A percentile compares a stretch with the other conserved stretches of the same genome.
These are phyloP conservation scores for Pyrrhia umbra DNA, from an alignment of 2,888 invertebrate genomes.

Conservation along the genomic window DNA sequence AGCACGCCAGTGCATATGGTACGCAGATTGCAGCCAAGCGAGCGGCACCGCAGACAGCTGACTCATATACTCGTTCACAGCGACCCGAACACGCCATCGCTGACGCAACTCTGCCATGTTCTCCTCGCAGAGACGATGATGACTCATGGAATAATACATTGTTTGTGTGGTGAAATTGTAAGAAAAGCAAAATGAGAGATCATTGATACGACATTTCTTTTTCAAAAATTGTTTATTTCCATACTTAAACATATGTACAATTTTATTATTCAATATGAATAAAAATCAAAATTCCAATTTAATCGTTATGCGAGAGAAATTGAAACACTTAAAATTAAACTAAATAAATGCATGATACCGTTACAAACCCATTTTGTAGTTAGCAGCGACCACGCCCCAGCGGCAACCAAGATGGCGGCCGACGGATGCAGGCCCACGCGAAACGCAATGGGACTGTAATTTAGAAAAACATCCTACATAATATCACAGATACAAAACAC, in stretches of 20 bases:
- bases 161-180: slow-evolving; percentile 84
- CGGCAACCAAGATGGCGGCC: slow-evolving; percentile 91
- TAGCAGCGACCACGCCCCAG: slow-evolving; percentile 90
- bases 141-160: slow-evolving; percentile 90
- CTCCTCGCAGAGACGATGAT: slow-evolving; percentile 81
- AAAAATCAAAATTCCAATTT: slow-evolving; percentile 85
- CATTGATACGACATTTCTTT: slow-evolving; percentile 75
- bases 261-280: slow-evolving; percentile 89
- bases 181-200: slow-evolving; percentile 73
- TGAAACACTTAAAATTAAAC: slow-evolving; percentile 81
- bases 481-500: slow-evolving; percentile 87
- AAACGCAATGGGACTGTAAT: slow-evolving; percentile 90
- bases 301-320: slow-evolving; percentile 81
- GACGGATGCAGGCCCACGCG: slow-evolving; percentile 90
- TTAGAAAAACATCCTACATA: slow-evolving; percentile 89
- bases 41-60: slow-evolving; percentile 67
- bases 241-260: slow-evolving; percentile 90
- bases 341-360: slow-evolving; percentile 88
- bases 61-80: slow-evolving; percentile 73
- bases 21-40: slow-evolving; percentile 60
- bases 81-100: slow-evolving; percentile 72
- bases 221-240: slow-evolving; percentile 82
- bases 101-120: slow-evolving; percentile 75
- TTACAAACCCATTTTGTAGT: slow-evolving; percentile 91
- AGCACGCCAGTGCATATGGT: slow-evolving; percentile 70